A percentile compares a stretch with the other conserved stretches of the same genome.
These are phyloP conservation scores for Rhogogaster chlorosoma DNA, from an alignment of 2,888 invertebrate genomes.

Conservation along the genomic window DNA sequence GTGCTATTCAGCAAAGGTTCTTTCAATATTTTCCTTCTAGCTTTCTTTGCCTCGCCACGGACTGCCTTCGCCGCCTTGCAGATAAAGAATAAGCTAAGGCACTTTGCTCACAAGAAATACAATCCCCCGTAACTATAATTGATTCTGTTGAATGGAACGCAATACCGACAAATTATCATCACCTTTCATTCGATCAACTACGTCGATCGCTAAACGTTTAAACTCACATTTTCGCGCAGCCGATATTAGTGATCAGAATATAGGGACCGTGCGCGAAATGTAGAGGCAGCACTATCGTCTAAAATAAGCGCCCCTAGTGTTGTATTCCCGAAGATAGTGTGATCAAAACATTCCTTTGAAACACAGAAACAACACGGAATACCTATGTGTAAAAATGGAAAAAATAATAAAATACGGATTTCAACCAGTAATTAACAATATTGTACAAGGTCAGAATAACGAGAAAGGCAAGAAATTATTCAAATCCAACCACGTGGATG, in stretches of 20 bases:
- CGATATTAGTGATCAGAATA: not conserved
- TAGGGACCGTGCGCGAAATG: no score
- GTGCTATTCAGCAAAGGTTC: conserved; percentile 43
- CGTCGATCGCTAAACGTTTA: not conserved
- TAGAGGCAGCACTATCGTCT: no score
- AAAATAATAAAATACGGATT: no score
- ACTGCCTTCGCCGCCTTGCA: not conserved
- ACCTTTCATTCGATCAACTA: not conserved
- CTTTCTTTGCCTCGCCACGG: conserved; percentile 15
- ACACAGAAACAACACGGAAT: no score
- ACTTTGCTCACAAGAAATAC: conserved; percentile 11
- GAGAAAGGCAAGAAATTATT: no score
- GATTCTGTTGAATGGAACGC: not conserved
- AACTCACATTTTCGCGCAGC: not conserved
- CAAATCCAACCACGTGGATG: no score
- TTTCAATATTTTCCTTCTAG: conserved; percentile 39
- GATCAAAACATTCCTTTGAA: no score
- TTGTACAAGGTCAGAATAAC: no score
- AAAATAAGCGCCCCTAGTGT: no score
- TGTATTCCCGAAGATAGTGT: no score
- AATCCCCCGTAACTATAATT: conserved; percentile 34
- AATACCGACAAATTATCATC: conserved; percentile 16
- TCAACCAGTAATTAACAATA: no score
- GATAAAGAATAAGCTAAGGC: conserved; percentile 27
- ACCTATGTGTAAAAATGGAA: no score